A percentile compares a stretch with the other conserved stretches of the same genome.
Evolutionary conservation across 2,113 vertebrate species (phyloP).

Genomic region (Calidris pugnax): DNA sequence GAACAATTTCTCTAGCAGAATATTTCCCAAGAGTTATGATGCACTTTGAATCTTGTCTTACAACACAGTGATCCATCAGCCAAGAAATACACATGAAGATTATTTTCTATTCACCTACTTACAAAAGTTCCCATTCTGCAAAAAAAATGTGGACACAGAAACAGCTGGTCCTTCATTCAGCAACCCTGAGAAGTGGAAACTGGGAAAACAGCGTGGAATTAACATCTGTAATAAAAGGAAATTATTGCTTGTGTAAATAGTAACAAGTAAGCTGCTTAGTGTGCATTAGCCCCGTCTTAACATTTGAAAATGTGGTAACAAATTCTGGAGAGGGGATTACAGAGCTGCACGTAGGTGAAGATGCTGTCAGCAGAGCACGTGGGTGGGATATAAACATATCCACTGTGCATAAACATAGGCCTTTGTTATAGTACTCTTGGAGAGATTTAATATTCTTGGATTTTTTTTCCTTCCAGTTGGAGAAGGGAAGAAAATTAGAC

Average conservation of each 20-base stretch:
- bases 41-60: background rate
- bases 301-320: background rate
- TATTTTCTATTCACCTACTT: background rate
- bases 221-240: background rate
- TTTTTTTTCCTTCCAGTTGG: background rate
- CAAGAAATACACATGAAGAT: background rate
- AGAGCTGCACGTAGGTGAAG: background rate
- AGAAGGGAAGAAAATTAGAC: background rate
- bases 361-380: background rate
- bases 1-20: background rate
- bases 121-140: background rate
- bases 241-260: background rate
- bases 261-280: background rate
- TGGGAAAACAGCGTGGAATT: background rate
- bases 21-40: background rate
- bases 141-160: background rate
- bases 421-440: background rate
- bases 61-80: background rate
- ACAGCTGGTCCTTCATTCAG: background rate
- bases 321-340: conserved; percentile 12
- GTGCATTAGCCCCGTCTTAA: conserved; percentile 1
- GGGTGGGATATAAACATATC: background rate
- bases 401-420: background rate
- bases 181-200: background rate
- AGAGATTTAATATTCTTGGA: background rate